Percentiles rank a stretch among this genome's conserved stretches.
phyloP scores from a whole-genome alignment of 2,797 vertebrate species.

The Silurus aristotelis region DNA sequence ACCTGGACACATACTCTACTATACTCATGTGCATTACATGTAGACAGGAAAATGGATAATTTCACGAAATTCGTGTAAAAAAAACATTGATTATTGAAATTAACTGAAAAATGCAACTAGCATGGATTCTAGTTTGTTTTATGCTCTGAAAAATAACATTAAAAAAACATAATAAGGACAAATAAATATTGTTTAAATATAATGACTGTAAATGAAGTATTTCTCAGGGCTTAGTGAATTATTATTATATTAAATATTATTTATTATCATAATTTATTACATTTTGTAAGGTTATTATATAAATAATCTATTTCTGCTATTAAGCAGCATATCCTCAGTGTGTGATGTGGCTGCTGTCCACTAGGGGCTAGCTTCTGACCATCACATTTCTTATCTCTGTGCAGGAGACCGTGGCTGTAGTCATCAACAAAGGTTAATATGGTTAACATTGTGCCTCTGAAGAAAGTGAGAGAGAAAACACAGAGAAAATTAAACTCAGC shows the following conservation, averaged over 20 bases:
- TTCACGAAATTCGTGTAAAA: background rate
- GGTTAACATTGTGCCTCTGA: background rate
- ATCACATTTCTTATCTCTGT: slow-evolving; percentile 8
- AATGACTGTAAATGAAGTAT: background rate
- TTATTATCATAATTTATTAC: no score
- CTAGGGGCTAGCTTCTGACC: slow-evolving; percentile 46
- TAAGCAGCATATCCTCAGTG: background rate
- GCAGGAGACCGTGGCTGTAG: no score
- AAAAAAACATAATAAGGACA: background rate
- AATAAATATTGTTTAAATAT: background rate
- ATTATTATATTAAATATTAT: background rate
- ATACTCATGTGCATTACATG: background rate
- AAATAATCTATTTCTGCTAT: background rate
- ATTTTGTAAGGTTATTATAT: background rate
- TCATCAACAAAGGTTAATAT: background rate
- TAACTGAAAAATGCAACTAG: background rate
- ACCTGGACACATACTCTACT: background rate
- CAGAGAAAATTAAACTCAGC: no score
- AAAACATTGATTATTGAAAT: background rate
- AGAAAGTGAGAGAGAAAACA: background rate
- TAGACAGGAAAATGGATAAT: background rate
- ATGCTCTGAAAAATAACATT: background rate
- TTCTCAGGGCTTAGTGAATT: background rate
- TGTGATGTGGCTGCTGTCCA: slow-evolving; percentile 37
- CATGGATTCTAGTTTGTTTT: background rate